Evolutionary conservation across 2,888 invertebrate genomes (phyloP), one percentile per base, ranked within the genome.

Genomic region (Ferdinandea cuprea): DNA sequence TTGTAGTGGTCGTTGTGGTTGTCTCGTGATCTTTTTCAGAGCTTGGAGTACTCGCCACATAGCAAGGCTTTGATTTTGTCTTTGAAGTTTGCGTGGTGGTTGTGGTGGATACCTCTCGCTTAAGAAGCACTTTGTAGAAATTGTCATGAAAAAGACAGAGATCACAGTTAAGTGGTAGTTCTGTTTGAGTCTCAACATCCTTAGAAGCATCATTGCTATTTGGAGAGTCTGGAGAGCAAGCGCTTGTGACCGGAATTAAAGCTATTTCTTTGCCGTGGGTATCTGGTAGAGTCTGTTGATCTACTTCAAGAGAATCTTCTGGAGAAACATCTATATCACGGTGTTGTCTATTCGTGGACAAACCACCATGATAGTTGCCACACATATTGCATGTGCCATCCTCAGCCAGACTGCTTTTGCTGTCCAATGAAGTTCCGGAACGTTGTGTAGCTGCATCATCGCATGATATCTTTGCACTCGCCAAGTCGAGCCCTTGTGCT

Each of bases 61-160:
- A 32, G 86, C 88, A 1, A 0, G 83, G 74, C 37, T 80, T 76
- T 0, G 76, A 56, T 11, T 83, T 74, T 0, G 87, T 87, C 84
- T 90, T 91, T 7, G 89, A 89, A 0, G 90, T 90, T 74, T 90
- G 90, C 3, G 88, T 88, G 2, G 91, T 91, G 32, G 90, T 90
- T 1, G 91, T 91, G 1, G 91, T 91, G 48, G 91, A 90, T 0
- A 90, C 90, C 66, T 91, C 91, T 0, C 91, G 85, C 61, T 91
- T 91, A 0, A 91, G 86, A 17, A 90, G 76, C 0, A 91, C 90
- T 84, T 91, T 91, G 69, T 91, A 91, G 85, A 91, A 91, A 73
- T 91, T 90, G 46, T 91, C 90, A 68, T 91, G 91, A 71, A 91
- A 89, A 7, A 90, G 74, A 8, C 91, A 91, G 5, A 91, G 86